Base-by-base conservation (phyloP, 2,797 vertebrate species). In the Prionace glauca region DNA sequence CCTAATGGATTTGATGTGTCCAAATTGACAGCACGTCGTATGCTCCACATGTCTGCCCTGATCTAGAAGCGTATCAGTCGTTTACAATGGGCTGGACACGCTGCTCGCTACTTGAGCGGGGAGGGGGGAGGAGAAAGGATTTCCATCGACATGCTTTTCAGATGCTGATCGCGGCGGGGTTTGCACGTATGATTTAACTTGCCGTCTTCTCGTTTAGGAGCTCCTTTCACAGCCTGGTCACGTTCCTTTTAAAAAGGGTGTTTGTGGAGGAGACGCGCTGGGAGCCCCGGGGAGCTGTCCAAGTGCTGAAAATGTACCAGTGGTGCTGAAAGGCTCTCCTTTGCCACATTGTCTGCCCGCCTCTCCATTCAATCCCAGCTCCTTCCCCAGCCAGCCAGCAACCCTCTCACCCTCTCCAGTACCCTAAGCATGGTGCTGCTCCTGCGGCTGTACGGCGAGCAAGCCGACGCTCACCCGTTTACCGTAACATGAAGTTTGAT, bases 201-300 rank as follows among this genome's bases (percentile, higher is more conserved):
- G 11, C 26, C 50, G 22, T 74, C 69, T 24, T 45, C 45, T 56
- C 32, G 1, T 11, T 7, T 32, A 56, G 24, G 26, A 74, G 16
- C 36, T 94, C 65, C 92, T 98, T 26, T 97, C 88, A 96, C 96
- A 98, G 96, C 96, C 97, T 96, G 95, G 97, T 97, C 98, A 97
- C 97, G 97, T 97, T 96, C 96, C 95, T 96, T 60, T 96, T 60
- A 74, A 96, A 26, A 32, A 96, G 96, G 97, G 50, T 56, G 50
- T 79, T 93, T 77, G 96, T 96, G 96, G 98, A 98, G 98, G 98
- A 97, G 99, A 98, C 98, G 98, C 98, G 96, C 94, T 96, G 96
- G 96, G 95, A 96, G 97, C 41, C 62, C 62, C 10, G 1, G 67
- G 67, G 97, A 98, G 98, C 98, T 98, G 97, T 98, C 98, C 98